Conservation (phyloP, 2,113 vertebrate species). For the Sebastes schlegelii region DNA sequence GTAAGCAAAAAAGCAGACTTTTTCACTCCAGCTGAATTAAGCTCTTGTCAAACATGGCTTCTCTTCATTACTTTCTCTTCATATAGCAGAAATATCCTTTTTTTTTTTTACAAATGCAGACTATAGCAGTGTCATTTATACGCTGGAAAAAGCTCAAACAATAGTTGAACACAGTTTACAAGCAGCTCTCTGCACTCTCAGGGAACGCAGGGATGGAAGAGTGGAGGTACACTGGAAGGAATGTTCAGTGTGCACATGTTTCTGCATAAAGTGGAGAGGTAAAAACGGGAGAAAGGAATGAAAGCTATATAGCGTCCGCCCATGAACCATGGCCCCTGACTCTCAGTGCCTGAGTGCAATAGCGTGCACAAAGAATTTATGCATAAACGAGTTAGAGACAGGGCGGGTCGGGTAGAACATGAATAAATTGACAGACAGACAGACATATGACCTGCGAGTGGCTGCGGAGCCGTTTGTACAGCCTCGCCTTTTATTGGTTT, state of each 20-base stretch:
- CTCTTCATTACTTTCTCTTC: conserved; percentile 43
- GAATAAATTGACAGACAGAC: conserved; percentile 72
- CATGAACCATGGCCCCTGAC: conserved; percentile 34
- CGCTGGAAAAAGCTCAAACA: conserved; percentile 12
- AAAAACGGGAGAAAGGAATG: conserved; percentile 39
- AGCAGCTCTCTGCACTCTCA: conserved; percentile 15
- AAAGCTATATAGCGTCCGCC: conserved; percentile 17
- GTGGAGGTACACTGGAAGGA: conserved; percentile 39
- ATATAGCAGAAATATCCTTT: not conserved
- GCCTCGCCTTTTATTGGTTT: conserved; percentile 77
- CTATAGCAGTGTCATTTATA: conserved; percentile 1
- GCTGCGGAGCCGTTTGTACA: conserved; percentile 59
- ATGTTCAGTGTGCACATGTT: conserved; percentile 38
- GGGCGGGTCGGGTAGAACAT: conserved; percentile 52
- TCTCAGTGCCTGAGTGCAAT: conserved; percentile 45
- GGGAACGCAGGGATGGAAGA: conserved; percentile 31
- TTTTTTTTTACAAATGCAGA: not conserved
- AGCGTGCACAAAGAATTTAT: conserved; percentile 63
- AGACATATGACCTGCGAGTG: conserved; percentile 72
- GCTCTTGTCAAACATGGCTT: not conserved
- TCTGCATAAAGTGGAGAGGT: conserved; percentile 32
- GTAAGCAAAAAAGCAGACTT: too few species aligned
- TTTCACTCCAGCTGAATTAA: too few species aligned
- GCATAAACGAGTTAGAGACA: conserved; percentile 60
- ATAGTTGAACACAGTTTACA: conserved; percentile 4